A percentile compares a stretch with the other conserved stretches of the same genome.
phyloP scores from a whole-genome alignment of 1,140 invertebrate genomes.

The Lepidotrigona ventralis region DNA sequence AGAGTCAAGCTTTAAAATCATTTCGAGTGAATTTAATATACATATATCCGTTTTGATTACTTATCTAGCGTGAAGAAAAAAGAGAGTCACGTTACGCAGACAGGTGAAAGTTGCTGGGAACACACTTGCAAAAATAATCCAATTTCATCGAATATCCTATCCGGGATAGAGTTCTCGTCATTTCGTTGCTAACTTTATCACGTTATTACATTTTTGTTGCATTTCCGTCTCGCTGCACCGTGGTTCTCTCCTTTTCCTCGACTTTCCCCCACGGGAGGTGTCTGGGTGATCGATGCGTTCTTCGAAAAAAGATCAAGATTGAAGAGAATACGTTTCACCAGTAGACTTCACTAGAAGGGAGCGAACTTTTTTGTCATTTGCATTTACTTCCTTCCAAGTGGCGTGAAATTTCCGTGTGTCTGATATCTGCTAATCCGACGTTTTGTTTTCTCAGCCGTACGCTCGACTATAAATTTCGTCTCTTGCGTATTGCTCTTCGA shows the following conservation, averaged over 20 bases:
- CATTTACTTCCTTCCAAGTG: slow-evolving; percentile 29
- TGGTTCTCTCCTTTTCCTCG: slow-evolving; percentile 4
- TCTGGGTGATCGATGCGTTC: slow-evolving; percentile 60
- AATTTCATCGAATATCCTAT: neutral
- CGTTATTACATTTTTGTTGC: slow-evolving; percentile 55
- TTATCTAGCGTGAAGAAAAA: neutral
- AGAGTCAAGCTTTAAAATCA: too few species aligned
- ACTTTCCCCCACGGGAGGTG: slow-evolving; percentile 41
- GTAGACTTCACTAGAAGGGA: slow-evolving; percentile 12
- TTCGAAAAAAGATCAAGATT: slow-evolving; percentile 62
- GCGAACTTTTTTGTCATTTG: slow-evolving; percentile 48
- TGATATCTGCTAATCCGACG: neutral
- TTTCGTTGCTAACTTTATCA: slow-evolving; percentile 31
- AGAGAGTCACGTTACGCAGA: neutral
- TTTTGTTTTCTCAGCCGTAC: neutral
- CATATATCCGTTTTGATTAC: neutral
- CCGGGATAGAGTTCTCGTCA: slow-evolving; percentile 18
- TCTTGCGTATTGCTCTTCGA: neutral
- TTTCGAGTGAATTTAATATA: too few species aligned
- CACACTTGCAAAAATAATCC: neutral
- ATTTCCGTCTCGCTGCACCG: slow-evolving; percentile 26
- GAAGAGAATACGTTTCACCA: slow-evolving; percentile 52
- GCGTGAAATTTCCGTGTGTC: slow-evolving; percentile 17
- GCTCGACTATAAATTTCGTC: neutral
- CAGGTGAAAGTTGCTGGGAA: neutral